Evolutionary conservation across 35 echinoderm and acorn worm species (phyloP).

Genomic region (Chiridota heheva): DNA sequence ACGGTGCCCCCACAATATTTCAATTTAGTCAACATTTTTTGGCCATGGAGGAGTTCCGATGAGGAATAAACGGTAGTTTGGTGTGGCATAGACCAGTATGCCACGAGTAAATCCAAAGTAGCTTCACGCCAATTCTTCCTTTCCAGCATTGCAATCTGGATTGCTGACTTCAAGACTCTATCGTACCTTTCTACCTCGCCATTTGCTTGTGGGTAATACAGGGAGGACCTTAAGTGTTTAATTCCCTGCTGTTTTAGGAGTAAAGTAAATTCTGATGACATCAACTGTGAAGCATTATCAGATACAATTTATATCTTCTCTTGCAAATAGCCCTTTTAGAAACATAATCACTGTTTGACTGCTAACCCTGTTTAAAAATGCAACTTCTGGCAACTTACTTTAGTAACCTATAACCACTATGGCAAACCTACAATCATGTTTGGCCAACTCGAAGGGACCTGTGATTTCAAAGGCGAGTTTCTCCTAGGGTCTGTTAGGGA

Average conservation of each 20-base stretch:
- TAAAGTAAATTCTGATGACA: conserved; percentile 52
- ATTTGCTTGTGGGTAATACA: conserved; percentile 62
- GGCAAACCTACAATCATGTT: conserved; percentile 56
- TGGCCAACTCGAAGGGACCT: conserved; percentile 44
- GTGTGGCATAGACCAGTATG: conserved; percentile 66
- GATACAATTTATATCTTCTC: conserved; percentile 62
- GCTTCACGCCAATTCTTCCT: conserved; percentile 46
- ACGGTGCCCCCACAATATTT: conserved; percentile 2
- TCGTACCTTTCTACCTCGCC: conserved; percentile 61
- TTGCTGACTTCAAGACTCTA: conserved; percentile 36
- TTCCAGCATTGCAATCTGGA: conserved; percentile 30
- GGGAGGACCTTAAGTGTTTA: conserved; percentile 42
- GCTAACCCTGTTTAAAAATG: conserved; percentile 47
- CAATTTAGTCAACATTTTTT: conserved; percentile 37
- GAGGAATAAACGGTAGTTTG: conserved; percentile 55
- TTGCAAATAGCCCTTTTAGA: conserved; percentile 47
- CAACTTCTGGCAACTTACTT: conserved; percentile 70
- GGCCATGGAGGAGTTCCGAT: conserved; percentile 50
- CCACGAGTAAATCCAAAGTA: conserved; percentile 36
- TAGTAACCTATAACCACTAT: conserved; percentile 62
- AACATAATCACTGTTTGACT: conserved; percentile 34
- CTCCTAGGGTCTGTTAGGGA: conserved; percentile 53
- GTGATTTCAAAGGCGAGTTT: conserved; percentile 62
- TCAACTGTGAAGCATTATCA: conserved; percentile 70
- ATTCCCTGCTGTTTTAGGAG: conserved; percentile 40